These are phyloP conservation scores for Gortyna flavago DNA, from an alignment of 2,888 invertebrate genomes.

Conservation along the genomic window DNA sequence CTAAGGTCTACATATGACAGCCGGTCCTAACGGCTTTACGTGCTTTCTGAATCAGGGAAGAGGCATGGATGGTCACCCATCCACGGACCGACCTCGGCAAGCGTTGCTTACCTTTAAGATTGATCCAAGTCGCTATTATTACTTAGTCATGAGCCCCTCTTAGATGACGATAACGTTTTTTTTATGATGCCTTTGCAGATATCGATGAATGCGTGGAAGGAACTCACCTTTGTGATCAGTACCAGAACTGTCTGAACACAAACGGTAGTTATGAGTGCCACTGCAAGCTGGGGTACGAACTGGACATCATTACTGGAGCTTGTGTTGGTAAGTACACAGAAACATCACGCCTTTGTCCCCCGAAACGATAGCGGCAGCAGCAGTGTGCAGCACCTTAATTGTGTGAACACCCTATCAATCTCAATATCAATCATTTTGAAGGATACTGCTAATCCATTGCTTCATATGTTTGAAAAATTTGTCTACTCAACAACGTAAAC, in stretches of 20 bases:
- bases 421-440: too few species aligned
- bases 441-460: too few species aligned
- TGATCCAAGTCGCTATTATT: background rate
- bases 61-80: background rate
- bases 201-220: conserved; percentile 94
- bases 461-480: too few species aligned
- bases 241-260: conserved; percentile 86
- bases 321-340: conserved; percentile 80
- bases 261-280: conserved; percentile 87
- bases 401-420: too few species aligned
- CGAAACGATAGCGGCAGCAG: background rate
- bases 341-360: too few species aligned
- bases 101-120: background rate
- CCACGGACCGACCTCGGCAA: background rate
- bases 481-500: too few species aligned
- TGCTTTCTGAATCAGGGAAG: background rate
- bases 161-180: too few species aligned
- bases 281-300: conserved; percentile 83
- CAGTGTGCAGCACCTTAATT: background rate
- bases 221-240: conserved; percentile 83
- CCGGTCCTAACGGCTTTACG: background rate
- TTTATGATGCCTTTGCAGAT: conserved; percentile 86
- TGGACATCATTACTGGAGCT: conserved; percentile 80
- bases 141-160: background rate
- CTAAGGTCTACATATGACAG: background rate